Conservation (phyloP, 2,113 vertebrate genomes). For the Puma concolor region DNA sequence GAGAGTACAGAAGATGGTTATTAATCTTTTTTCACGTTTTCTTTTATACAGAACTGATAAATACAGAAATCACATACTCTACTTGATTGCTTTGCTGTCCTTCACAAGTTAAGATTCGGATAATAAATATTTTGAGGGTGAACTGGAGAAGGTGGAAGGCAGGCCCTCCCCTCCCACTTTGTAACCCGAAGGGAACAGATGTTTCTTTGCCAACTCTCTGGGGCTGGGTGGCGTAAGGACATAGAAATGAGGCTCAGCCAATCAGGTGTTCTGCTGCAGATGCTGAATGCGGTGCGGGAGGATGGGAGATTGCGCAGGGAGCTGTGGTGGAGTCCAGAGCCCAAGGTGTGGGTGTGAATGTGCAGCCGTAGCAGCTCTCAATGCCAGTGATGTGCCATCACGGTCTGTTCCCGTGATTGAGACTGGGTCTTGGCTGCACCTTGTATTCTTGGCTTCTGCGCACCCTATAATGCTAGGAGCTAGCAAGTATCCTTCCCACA, state of each 20-base stretch:
- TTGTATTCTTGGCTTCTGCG: background rate
- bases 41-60: background rate
- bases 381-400: accelerated
- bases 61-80: background rate
- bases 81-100: background rate
- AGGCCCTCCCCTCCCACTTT: background rate
- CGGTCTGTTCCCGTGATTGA: background rate
- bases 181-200: background rate
- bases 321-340: background rate
- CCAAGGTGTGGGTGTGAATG: background rate
- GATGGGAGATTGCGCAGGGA: background rate
- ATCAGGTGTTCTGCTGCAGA: too few species aligned
- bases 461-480: background rate
- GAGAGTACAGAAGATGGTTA: background rate
- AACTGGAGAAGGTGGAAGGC: background rate
- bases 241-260: background rate
- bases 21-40: background rate
- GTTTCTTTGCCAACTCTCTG: background rate
- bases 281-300: background rate
- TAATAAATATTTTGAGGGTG: background rate
- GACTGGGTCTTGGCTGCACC: too few species aligned
- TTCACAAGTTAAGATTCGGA: background rate
- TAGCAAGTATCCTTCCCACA: background rate
- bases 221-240: background rate
- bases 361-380: accelerated